These are phyloP conservation scores for Setipinna tenuifilis DNA, from an alignment of 2,797 vertebrate genomes.

Conservation along the genomic window DNA sequence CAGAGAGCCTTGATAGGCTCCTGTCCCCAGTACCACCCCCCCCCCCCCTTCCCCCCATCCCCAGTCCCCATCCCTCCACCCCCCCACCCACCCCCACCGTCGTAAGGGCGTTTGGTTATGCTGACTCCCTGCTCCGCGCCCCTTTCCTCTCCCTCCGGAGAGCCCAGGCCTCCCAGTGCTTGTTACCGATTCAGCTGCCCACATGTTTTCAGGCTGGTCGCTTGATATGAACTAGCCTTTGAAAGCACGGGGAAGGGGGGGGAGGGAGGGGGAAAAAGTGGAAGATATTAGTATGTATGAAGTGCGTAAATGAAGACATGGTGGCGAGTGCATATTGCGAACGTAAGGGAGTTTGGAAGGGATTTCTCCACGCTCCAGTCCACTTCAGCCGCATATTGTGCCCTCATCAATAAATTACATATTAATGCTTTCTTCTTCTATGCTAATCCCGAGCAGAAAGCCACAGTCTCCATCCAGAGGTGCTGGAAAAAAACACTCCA, in stretches of 20 bases:
- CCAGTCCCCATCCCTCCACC: too few species aligned
- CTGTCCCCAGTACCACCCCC: constrained; percentile 37
- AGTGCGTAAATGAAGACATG: constrained; percentile 70
- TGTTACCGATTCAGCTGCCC: constrained; percentile 55
- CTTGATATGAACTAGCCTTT: constrained; percentile 51
- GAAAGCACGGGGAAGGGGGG: constrained; percentile 28
- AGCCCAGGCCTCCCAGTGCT: constrained; percentile 47
- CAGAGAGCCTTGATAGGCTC: constrained; percentile 48
- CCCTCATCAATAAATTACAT: constrained; percentile 77
- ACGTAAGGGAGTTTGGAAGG: constrained; percentile 70
- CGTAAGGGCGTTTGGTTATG: constrained; percentile 46
- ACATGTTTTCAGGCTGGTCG: constrained; percentile 39
- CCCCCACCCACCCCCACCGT: constrained; percentile 2
- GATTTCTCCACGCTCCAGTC: constrained; percentile 65
- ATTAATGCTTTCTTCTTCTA: constrained; percentile 68
- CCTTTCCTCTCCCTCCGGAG: constrained; percentile 46
- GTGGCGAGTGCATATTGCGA: constrained; percentile 67
- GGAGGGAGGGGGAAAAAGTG: constrained; percentile 40
- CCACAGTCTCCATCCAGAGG: constrained; percentile 52
- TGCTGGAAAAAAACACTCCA: constrained; percentile 52
- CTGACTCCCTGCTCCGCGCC: constrained; percentile 41
- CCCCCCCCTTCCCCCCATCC: too few species aligned
- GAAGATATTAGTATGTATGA: constrained; percentile 62
- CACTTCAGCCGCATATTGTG: constrained; percentile 68
- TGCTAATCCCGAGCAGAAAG: constrained; percentile 60